Percentiles rank a stretch among this genome's conserved stretches.
Conservation (phyloP, 2,113 vertebrate species). For the Ceuthmochares aereus region DNA sequence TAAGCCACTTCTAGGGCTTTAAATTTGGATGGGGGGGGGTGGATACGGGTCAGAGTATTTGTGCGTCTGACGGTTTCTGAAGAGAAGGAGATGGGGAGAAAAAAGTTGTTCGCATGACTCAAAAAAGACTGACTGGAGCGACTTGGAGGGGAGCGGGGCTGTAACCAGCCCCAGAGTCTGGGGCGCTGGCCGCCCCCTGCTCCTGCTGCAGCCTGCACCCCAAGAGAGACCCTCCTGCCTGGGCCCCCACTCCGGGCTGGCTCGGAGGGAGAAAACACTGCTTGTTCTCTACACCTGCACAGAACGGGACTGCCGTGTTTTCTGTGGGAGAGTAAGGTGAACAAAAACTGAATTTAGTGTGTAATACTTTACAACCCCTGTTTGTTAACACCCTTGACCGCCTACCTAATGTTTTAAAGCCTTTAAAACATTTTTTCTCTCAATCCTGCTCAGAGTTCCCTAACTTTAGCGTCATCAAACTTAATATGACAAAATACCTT, state of each 20-base stretch:
- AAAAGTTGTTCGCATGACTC: slow-evolving; percentile 13
- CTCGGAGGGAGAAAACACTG: slow-evolving; percentile 26
- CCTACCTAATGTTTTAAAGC: slow-evolving; percentile 88
- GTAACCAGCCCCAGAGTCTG: neutral
- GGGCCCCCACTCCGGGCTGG: neutral
- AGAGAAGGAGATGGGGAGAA: neutral
- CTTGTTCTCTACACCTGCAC: slow-evolving; percentile 69
- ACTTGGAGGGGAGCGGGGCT: neutral
- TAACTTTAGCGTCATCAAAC: slow-evolving; percentile 93
- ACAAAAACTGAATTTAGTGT: slow-evolving; percentile 85
- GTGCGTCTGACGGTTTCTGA: slow-evolving; percentile 25
- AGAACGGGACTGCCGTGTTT: slow-evolving; percentile 69
- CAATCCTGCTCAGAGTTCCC: slow-evolving; percentile 88
- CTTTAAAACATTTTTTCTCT: slow-evolving; percentile 88
- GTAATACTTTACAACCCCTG: slow-evolving; percentile 86
- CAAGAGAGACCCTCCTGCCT: slow-evolving; percentile 25
- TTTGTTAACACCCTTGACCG: slow-evolving; percentile 85
- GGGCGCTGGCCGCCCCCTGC: neutral
- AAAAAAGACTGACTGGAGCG: neutral
- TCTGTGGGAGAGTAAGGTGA: slow-evolving; percentile 86
- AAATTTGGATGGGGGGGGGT: slow-evolving; percentile 8
- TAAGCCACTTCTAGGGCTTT: slow-evolving; percentile 29
- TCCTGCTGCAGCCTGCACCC: neutral
- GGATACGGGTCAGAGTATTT: slow-evolving; percentile 34
- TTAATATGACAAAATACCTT: slow-evolving; percentile 94